Percentiles rank a stretch among this genome's conserved stretches.
phyloP scores from a whole-genome alignment of 2,113 vertebrate genomes.

The Phoxinus phoxinus region DNA sequence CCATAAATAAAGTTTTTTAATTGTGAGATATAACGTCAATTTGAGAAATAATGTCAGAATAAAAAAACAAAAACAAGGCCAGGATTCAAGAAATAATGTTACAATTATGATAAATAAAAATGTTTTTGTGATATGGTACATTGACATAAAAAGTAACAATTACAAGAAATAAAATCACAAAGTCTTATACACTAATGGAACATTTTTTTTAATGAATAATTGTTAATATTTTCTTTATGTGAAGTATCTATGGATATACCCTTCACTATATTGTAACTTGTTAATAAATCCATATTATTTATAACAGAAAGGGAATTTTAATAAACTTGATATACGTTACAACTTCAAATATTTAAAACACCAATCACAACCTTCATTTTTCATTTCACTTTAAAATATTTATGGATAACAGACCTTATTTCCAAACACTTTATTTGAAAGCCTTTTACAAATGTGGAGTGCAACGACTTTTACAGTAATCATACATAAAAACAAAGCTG shows the following conservation, averaged over 20 bases:
- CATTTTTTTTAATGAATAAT: not conserved
- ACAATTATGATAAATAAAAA: too few species aligned
- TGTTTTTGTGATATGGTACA: too few species aligned
- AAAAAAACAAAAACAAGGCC: too few species aligned
- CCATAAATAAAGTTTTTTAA: too few species aligned
- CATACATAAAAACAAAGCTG: constrained; percentile 21
- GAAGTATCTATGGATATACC: not conserved
- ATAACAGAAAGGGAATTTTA: not conserved
- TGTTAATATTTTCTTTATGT: not conserved
- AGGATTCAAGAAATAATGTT: too few species aligned
- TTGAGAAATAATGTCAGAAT: too few species aligned
- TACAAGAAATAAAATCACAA: not conserved
- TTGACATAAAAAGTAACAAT: not conserved
- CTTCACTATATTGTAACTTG: not conserved
- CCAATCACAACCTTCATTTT: not conserved
- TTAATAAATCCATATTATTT: not conserved
- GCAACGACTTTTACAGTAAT: not conserved
- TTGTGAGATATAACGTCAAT: too few species aligned
- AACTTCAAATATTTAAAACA: not conserved
- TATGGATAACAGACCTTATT: not conserved
- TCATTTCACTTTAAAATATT: constrained; percentile 6
- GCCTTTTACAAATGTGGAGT: not conserved
- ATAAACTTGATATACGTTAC: not conserved
- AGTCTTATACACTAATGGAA: too few species aligned
- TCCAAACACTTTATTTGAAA: not conserved